Evolutionary conservation across 2,113 vertebrate genomes (phyloP).

Genomic region (Coracopsis vasa): DNA sequence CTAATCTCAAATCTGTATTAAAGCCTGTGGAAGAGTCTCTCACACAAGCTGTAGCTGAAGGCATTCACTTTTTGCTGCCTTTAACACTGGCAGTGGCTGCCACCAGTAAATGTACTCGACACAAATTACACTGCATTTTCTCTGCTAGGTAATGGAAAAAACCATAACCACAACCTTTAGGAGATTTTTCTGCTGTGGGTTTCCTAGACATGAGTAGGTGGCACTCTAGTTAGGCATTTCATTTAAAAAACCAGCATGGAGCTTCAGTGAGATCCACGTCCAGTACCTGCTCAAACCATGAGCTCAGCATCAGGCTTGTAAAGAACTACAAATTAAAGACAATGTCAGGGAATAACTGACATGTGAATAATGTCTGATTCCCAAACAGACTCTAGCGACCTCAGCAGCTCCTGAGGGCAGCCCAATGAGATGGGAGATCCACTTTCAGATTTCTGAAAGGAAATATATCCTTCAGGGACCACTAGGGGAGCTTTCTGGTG

Average conservation of each 20-base stretch:
- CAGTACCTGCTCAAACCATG: not conserved
- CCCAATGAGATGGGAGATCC: not conserved
- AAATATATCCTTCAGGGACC: not conserved
- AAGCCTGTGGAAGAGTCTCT: not conserved
- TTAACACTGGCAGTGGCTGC: not conserved
- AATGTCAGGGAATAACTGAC: not conserved
- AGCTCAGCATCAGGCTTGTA: not conserved
- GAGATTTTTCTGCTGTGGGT: not conserved
- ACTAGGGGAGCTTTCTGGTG: not conserved
- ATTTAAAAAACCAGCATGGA: not conserved
- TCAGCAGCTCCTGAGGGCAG: not conserved
- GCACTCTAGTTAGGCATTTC: not conserved
- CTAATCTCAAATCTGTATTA: not conserved
- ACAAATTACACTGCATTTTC: not conserved
- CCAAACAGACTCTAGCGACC: not conserved
- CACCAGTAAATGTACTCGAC: not conserved
- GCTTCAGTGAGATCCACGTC: not conserved
- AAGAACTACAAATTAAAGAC: not conserved
- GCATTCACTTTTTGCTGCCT: not conserved
- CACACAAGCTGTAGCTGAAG: not conserved
- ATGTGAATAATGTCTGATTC: not conserved
- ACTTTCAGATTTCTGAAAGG: rapidly evolving
- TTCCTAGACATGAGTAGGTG: not conserved
- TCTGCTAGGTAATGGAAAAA: not conserved
- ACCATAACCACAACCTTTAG: not conserved